A percentile compares a stretch with the other conserved stretches of the same genome.
These are phyloP conservation scores for Danio choprae DNA, from an alignment of 2,797 vertebrate species.

Conservation along the genomic window DNA sequence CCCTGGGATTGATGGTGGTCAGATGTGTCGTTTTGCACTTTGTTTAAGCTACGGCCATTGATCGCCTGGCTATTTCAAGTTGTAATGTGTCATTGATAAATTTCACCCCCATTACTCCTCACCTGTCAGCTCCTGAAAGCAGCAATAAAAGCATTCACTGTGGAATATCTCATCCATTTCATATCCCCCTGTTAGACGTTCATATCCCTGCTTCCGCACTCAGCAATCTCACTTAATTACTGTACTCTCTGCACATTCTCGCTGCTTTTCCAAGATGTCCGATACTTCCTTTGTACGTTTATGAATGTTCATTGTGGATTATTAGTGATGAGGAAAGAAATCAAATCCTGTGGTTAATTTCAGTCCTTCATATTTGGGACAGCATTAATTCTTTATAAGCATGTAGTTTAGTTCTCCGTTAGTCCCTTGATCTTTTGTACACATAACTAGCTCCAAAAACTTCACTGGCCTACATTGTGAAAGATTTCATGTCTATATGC, in stretches of 20 bases:
- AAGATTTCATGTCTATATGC: not conserved
- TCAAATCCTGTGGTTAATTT: constrained; percentile 21
- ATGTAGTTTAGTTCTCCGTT: constrained; percentile 17
- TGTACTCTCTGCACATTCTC: constrained; percentile 26
- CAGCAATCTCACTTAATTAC: constrained; percentile 46
- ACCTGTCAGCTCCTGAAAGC: constrained; percentile 43
- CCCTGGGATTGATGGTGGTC: constrained; percentile 54
- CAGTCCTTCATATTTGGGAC: constrained; percentile 37
- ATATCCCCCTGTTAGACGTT: constrained; percentile 35
- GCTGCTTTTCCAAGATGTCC: constrained; percentile 17
- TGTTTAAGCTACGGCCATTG: constrained; percentile 60
- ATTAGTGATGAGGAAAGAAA: constrained; percentile 11
- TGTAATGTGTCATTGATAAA: constrained; percentile 61
- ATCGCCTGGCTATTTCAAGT: constrained; percentile 51
- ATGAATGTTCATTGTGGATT: constrained; percentile 34
- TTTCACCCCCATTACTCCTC: constrained; percentile 57
- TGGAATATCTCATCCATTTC: constrained; percentile 49
- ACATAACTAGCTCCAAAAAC: constrained; percentile 24
- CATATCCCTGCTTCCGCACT: constrained; percentile 38
- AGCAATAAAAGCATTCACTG: constrained; percentile 43
- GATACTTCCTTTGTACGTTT: constrained; percentile 37
- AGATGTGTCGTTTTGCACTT: constrained; percentile 58
- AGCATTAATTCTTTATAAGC: constrained; percentile 37
- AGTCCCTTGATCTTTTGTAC: constrained; percentile 34
- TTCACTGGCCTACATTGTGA: constrained; percentile 36